Conservation (phyloP, 2,113 vertebrate genomes). For the Ophthalmolycus amberensis region DNA sequence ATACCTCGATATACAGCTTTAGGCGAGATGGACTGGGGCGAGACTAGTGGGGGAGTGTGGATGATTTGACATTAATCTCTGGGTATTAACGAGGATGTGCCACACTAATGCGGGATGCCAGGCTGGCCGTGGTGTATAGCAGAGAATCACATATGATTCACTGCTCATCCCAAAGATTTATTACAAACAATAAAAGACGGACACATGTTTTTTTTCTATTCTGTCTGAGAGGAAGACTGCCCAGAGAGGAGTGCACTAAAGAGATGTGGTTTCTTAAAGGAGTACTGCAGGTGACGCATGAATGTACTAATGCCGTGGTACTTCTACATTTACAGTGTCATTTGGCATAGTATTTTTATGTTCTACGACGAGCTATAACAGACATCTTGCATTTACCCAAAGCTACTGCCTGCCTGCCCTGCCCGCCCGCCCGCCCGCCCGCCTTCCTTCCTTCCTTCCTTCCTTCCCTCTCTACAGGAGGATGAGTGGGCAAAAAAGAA, state of each 20-base stretch:
- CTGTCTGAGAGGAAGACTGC: conserved; percentile 30
- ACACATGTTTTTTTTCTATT: conserved; percentile 17
- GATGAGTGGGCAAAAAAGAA: conserved; percentile 53
- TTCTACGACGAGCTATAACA: conserved; percentile 51
- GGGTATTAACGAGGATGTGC: conserved; percentile 69
- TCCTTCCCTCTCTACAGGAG: conserved; percentile 44
- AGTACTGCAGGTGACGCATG: conserved; percentile 37
- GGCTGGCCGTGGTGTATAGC: background rate
- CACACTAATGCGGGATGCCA: conserved; percentile 36
- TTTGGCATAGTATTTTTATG: conserved; percentile 25
- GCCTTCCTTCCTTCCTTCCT: conserved; percentile 5
- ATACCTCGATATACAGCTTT: conserved; percentile 64
- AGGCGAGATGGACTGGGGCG: conserved; percentile 61
- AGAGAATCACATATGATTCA: conserved; percentile 20
- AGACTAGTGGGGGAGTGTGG: conserved; percentile 47
- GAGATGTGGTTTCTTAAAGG: conserved; percentile 20
- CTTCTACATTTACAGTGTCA: conserved; percentile 35
- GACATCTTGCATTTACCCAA: conserved; percentile 49
- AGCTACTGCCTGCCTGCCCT: background rate
- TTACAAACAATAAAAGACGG: conserved; percentile 21
- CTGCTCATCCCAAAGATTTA: conserved; percentile 23
- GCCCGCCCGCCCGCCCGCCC: too few species aligned
- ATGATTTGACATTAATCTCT: conserved; percentile 77
- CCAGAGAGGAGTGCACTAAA: background rate
- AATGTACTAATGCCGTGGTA: conserved; percentile 32